Conservation (phyloP, 2,113 vertebrate genomes). For the Phocoena phocoena region DNA sequence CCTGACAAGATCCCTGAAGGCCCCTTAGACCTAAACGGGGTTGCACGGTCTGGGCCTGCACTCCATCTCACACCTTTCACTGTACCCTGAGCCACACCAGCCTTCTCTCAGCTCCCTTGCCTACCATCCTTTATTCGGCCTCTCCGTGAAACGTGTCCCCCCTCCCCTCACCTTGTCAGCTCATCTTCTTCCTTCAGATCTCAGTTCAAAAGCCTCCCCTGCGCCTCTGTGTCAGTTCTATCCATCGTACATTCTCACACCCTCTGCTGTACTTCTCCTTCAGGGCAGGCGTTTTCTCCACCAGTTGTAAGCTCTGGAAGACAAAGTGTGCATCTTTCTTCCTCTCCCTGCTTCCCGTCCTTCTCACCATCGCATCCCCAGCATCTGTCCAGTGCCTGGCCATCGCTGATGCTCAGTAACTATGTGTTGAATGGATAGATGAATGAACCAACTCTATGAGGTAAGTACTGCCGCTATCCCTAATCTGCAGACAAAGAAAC, state of each 20-base stretch:
- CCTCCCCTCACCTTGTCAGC: not conserved
- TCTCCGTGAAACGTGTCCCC: not conserved
- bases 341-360: not conserved
- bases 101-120: not conserved
- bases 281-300: not conserved
- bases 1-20: not conserved
- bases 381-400: not conserved
- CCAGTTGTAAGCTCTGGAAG: not conserved
- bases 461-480: not conserved
- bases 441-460: not conserved
- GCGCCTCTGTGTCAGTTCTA: not conserved
- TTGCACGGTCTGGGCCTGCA: not conserved
- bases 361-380: not conserved
- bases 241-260: rapidly evolving
- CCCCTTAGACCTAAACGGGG: not conserved
- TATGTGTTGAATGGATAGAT: not conserved
- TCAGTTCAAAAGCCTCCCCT: not conserved
- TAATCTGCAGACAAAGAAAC: not conserved
- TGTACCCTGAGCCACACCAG: not conserved
- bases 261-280: not conserved
- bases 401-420: not conserved
- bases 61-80: not conserved
- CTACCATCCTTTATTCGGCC: not conserved
- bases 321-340: not conserved
- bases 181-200: not conserved